Percentiles rank a stretch among this genome's conserved stretches.
These are phyloP conservation scores for Drosophila tristis DNA, from an alignment of 1,140 invertebrate species.

Conservation along the genomic window DNA sequence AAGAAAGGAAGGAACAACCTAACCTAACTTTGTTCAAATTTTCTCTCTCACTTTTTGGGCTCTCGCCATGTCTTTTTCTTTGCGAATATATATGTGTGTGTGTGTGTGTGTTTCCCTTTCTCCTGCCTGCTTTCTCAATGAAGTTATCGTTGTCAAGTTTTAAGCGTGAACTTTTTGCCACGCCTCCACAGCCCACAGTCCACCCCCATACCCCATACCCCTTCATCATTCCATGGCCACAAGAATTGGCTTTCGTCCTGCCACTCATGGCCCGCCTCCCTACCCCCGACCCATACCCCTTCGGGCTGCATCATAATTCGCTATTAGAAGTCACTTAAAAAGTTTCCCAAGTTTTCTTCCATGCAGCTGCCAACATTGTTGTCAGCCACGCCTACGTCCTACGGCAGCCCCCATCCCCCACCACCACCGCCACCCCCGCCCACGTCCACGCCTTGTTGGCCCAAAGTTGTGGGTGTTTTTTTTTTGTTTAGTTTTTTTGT, in stretches of 20 bases:
- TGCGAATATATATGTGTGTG: slow-evolving; percentile 7
- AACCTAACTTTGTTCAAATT: slow-evolving; percentile 78
- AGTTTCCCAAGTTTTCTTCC: slow-evolving; percentile 69
- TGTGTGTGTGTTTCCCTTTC: slow-evolving; percentile 22
- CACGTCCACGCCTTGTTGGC: slow-evolving; percentile 14
- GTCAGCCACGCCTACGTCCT: slow-evolving; percentile 54
- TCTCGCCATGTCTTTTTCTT: slow-evolving; percentile 4
- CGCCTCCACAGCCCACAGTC: slow-evolving; percentile 20
- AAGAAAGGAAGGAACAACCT: slow-evolving; percentile 75
- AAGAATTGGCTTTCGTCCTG: not conserved
- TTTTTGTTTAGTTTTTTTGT: not conserved
- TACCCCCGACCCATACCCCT: too few relatives aligned
- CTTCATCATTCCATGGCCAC: not conserved
- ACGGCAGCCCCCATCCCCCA: not conserved
- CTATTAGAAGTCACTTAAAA: slow-evolving; percentile 82
- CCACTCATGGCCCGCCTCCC: too few relatives aligned
- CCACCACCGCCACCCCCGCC: slow-evolving; percentile 9
- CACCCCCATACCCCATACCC: not conserved
- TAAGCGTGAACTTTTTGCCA: slow-evolving; percentile 74
- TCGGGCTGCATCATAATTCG: slow-evolving; percentile 72
- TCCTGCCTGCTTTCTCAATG: slow-evolving; percentile 49
- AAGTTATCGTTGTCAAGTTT: slow-evolving; percentile 79
- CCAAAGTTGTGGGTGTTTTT: slow-evolving; percentile 23
- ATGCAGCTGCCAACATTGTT: slow-evolving; percentile 80
- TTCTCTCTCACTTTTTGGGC: slow-evolving; percentile 35